These are phyloP conservation scores for Drosophila anomelani DNA, from an alignment of 2,888 invertebrate species.

Conservation along the genomic window DNA sequence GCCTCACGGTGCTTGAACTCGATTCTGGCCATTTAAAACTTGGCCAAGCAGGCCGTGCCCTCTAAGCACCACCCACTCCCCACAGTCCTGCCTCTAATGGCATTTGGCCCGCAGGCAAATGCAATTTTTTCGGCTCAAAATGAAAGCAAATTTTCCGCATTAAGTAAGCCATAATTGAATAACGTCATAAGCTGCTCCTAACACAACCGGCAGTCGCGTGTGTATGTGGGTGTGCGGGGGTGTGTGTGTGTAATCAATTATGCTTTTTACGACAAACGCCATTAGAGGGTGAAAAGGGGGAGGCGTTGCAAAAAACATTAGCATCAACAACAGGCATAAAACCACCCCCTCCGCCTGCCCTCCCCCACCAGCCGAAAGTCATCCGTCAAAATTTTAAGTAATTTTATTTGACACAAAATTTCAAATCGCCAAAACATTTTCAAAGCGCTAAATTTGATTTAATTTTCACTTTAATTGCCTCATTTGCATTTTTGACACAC, in stretches of 20 bases:
- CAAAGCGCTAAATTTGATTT: conserved; percentile 53
- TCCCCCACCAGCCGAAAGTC: neutral
- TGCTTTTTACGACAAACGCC: conserved; percentile 71
- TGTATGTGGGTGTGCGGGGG: neutral
- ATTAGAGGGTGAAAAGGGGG: conserved; percentile 22
- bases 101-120: conserved; percentile 56
- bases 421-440: conserved; percentile 29
- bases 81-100: conserved; percentile 41
- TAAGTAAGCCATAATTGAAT: conserved; percentile 75
- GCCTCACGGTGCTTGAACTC: conserved; percentile 9
- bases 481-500: conserved; percentile 53
- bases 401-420: conserved; percentile 25
- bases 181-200: conserved; percentile 60
- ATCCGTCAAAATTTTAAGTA: conserved; percentile 37
- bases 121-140: conserved; percentile 52
- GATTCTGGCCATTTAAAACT: conserved; percentile 32
- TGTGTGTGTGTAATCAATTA: conserved; percentile 66
- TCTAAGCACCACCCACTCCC: neutral
- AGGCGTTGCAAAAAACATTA: conserved; percentile 44
- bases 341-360: neutral
- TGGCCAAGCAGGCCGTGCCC: conserved; percentile 13
- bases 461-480: conserved; percentile 55
- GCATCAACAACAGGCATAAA: conserved; percentile 38
- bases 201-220: conserved; percentile 26
- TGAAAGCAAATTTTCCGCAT: conserved; percentile 66